phyloP scores from a whole-genome alignment of 2,797 vertebrate genomes.

The Sandelia bainsii region DNA sequence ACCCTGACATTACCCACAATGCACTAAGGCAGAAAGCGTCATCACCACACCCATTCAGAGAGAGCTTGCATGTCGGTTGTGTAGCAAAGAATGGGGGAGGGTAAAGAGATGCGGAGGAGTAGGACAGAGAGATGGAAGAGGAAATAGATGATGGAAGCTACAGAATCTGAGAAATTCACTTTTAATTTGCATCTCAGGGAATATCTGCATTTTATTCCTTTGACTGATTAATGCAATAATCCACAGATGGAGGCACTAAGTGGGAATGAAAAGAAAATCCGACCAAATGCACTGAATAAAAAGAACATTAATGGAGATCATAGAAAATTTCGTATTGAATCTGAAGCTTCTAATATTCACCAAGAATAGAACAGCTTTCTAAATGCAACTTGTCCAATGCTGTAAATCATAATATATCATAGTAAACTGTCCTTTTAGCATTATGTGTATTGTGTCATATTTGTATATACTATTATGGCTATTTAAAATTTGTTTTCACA shows the following conservation, averaged over 20 bases:
- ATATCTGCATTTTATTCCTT: conserved; percentile 23
- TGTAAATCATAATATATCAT: neutral
- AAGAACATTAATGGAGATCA: conserved; percentile 15
- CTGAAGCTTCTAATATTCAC: neutral
- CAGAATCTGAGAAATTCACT: conserved; percentile 54
- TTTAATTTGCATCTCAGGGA: conserved; percentile 47
- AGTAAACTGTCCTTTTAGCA: neutral
- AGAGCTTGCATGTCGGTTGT: conserved; percentile 62
- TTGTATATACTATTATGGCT: conserved; percentile 27
- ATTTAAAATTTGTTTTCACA: conserved; percentile 44
- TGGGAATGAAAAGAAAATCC: conserved; percentile 23
- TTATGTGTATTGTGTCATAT: conserved; percentile 10
- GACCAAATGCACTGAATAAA: conserved; percentile 25
- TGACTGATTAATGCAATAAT: conserved; percentile 28
- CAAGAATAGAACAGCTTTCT: neutral
- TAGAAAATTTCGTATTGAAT: conserved; percentile 13
- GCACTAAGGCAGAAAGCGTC: conserved; percentile 72
- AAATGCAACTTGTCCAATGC: neutral
- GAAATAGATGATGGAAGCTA: conserved; percentile 59
- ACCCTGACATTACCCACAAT: conserved; percentile 84
- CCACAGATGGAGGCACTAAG: neutral
- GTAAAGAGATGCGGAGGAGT: conserved; percentile 71
- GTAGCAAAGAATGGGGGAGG: conserved; percentile 76
- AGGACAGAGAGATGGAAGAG: conserved; percentile 56
- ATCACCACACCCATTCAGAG: conserved; percentile 84